Evolutionary conservation across 2,888 invertebrate genomes (phyloP), one percentile per base, ranked within the genome.

Genomic region (Lathronympha strigana): DNA sequence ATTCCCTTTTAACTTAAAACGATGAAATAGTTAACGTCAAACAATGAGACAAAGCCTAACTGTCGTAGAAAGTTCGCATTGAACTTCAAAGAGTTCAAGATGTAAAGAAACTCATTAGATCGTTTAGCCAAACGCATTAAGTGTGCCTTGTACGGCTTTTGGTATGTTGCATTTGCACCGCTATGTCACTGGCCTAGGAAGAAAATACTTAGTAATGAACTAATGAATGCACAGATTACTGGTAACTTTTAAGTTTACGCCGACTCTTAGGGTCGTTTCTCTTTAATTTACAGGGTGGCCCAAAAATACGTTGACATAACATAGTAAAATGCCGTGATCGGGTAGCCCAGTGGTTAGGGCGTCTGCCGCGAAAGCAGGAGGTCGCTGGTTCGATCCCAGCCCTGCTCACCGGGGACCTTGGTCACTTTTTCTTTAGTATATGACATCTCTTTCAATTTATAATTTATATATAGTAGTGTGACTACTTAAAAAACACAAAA

Each of bases 61-160:
- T 68, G 68, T 67, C 68, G 63, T 74, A 72, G 72, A 75, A 75
- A 74, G 76, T 77, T 74, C 55, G 70, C 69, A 70, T 76, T 77
- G 73, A 76, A 71, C 71, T 76, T 75, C 64, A 73, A 74, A 77
- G 73, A 63, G 69, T 67, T 69, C 69, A 63, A n/a, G 57, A 68
- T 62, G 67, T 67, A 67, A 70, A 72, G 71, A 75, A 73, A 62
- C 72, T 75, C 82, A 81, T 82, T 82, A 82, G 74, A 73, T 69
- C 69, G 63, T 68, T 69, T 66, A 61, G 60, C 62, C 36, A 36
- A 64, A 64, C 43, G 51, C 51, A 62, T 63, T 64, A 64, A 38
- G 67, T 57, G 51, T 28, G 61, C 57, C 45, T 64, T 50, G 49
- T 57, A 43, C 45, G 51, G 43, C 36, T 63, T 63, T 62, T 67